phyloP scores from a whole-genome alignment of 2,888 invertebrate genomes.

The Azorinus chamasolen region DNA sequence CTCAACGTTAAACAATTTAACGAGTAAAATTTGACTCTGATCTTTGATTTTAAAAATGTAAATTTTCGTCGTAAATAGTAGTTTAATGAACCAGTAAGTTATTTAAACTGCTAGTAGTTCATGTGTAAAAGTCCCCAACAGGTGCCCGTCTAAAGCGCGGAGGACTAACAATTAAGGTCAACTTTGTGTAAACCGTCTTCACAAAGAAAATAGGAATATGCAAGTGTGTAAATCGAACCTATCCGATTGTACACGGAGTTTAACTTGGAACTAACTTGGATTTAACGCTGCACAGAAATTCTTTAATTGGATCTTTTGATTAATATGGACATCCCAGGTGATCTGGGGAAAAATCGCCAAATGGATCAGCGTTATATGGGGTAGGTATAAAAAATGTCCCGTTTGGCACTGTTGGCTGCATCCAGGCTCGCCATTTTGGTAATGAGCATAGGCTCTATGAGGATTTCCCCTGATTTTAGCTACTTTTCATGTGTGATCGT shows the following conservation, averaged over 20 bases:
- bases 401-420: conserved; percentile 19
- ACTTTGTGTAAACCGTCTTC: conserved; percentile 55
- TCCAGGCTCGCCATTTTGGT: conserved; percentile 52
- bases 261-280: conserved; percentile 18
- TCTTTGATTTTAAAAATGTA: too few species aligned
- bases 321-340: conserved; percentile 17
- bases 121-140: neutral
- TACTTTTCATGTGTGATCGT: neutral
- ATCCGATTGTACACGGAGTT: conserved; percentile 7
- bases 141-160: conserved; percentile 36
- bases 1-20: too few species aligned
- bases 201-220: conserved; percentile 52
- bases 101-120: too few species aligned
- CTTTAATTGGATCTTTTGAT: conserved; percentile 23
- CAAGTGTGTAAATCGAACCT: conserved; percentile 22
- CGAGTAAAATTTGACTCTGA: too few species aligned
- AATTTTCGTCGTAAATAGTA: too few species aligned
- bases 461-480: conserved; percentile 21
- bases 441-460: neutral
- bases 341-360: conserved; percentile 23
- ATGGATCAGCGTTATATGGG: conserved; percentile 57
- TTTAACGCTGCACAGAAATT: conserved; percentile 6
- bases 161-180: conserved; percentile 59
- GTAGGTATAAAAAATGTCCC: conserved; percentile 35
- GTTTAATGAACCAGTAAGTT: too few species aligned